phyloP scores from a whole-genome alignment of 2,888 invertebrate genomes.

The Eretmocerus hayati region DNA sequence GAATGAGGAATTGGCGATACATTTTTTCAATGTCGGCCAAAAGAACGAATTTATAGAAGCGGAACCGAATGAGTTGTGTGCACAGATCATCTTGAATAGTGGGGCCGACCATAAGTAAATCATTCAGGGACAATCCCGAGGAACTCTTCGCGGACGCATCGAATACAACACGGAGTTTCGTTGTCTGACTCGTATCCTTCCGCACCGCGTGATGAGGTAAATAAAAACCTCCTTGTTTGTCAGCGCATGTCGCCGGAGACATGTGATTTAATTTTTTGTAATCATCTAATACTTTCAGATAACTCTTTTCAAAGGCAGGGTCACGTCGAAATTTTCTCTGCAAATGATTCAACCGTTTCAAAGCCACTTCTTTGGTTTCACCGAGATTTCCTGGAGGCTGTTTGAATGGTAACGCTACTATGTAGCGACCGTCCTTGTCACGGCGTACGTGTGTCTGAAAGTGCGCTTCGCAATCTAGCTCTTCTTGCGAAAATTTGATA shows the following conservation, averaged over 20 bases:
- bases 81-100: constrained; percentile 1
- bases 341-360: constrained; percentile 10
- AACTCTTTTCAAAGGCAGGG: constrained; percentile 4
- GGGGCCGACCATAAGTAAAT: constrained; percentile 2
- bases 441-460: constrained; percentile 12
- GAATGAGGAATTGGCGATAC: constrained; percentile 1
- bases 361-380: constrained; percentile 8
- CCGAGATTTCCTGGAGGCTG: constrained; percentile 4
- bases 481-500: constrained; percentile 1
- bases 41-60: not conserved
- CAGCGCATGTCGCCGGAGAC: not conserved
- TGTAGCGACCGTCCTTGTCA: constrained; percentile 19
- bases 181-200: not conserved
- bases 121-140: not conserved
- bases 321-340: constrained; percentile 14
- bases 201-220: constrained; percentile 7
- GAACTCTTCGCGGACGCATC: constrained; percentile 5
- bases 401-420: constrained; percentile 22
- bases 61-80: not conserved
- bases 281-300: constrained; percentile 1
- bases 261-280: constrained; percentile 10
- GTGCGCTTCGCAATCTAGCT: constrained; percentile 18
- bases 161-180: constrained; percentile 8
- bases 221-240: not conserved
- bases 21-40: constrained; percentile 5